These are phyloP conservation scores for Caenorhabditis drosophilae DNA, from an alignment of 2,888 invertebrate species.

Conservation along the genomic window DNA sequence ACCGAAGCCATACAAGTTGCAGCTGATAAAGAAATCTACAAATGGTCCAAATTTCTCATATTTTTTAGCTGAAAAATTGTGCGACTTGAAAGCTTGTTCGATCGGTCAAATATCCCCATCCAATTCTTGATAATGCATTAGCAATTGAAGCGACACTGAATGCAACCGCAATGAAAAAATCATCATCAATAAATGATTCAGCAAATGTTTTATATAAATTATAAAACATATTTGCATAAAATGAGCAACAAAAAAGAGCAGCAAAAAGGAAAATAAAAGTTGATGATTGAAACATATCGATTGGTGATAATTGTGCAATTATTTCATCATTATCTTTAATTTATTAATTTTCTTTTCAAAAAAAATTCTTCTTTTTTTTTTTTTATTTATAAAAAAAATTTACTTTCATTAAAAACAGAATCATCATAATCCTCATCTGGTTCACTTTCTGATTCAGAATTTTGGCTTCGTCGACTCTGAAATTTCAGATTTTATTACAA, in stretches of 20 bases:
- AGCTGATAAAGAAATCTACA: constrained; percentile 67
- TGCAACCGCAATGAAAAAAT: constrained; percentile 71
- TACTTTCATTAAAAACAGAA: background rate
- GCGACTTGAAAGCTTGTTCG: constrained; percentile 71
- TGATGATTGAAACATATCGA: constrained; percentile 60
- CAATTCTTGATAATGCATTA: constrained; percentile 71
- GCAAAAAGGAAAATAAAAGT: constrained; percentile 64
- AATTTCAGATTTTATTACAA: too few species aligned
- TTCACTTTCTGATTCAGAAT: background rate
- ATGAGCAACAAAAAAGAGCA: constrained; percentile 64
- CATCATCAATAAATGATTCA: constrained; percentile 71
- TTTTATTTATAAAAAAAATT: background rate
- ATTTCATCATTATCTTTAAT: constrained; percentile 23
- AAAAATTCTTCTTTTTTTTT: too few species aligned
- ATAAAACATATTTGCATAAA: constrained; percentile 67
- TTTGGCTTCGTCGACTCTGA: too few species aligned
- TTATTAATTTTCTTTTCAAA: background rate
- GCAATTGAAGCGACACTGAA: constrained; percentile 72
- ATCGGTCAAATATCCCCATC: constrained; percentile 72
- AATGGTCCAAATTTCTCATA: constrained; percentile 24
- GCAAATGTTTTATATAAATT: constrained; percentile 67
- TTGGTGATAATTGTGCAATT: constrained; percentile 37
- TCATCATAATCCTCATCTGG: background rate
- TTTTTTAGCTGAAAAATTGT: too few species aligned
- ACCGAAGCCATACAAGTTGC: constrained; percentile 64